Base-by-base conservation (phyloP, 1,140 invertebrate genomes). In the Condylostylus longicornis region DNA sequence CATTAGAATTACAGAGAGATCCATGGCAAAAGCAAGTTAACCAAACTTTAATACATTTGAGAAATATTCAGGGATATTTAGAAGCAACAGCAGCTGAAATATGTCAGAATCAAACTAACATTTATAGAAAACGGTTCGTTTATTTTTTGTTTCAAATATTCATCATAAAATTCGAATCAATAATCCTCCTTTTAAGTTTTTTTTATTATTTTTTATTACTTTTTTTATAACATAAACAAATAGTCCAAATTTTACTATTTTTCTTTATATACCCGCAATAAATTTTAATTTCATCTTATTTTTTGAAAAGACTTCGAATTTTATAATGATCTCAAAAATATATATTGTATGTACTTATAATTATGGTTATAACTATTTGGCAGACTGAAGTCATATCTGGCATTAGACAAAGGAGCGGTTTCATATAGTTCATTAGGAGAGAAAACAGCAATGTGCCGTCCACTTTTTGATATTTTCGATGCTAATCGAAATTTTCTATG, bases 31-130 rank as follows among this genome's bases (percentile, higher is more conserved):
- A 56, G 36, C 53, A 58, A 43, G 67, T 81, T 12, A 81, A 82
- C 51, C 74, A 79, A 41, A 77, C 77, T 0, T 58, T 82, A 3
- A 70, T 71, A 25, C 77, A 81, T 51, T 66, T 82, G 13, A 76
- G 77, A 43, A 78, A 70, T 4, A 74, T 80, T 20, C 79, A 82
- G 49, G 77, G 72, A 48, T 81, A 78, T 50, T 68, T 83, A 23
- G 72, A 79, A 46, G 77, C 74, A 47, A 74, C 79, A 49, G 76
- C 75, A 4, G 69, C 70, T n/a, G 68, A 73, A 39, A 79, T 82
- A 37, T 76, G 75, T 38, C 64, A 72, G 44, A 65, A 57, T 46
- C 38, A 55, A 47, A 60, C 56, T 19, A 43, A 46, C 8, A 21
- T 44, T 25, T 60, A 60, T 42, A 55, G 50, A 17, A 50, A 57